Base-by-base conservation (phyloP, 2,888 invertebrate genomes). In the Abrostola tripartita region DNA sequence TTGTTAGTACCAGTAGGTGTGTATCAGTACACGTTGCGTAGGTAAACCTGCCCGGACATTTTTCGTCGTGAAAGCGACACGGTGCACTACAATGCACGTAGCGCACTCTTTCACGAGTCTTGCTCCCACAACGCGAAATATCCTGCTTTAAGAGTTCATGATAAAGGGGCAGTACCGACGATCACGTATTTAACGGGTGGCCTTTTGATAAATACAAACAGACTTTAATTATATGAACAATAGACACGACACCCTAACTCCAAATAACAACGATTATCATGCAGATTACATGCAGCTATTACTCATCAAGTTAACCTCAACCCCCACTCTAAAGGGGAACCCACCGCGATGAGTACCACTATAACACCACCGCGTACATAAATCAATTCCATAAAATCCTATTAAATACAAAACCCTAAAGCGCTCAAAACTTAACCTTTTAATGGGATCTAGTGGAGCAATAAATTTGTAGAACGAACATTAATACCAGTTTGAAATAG, bases 321-420 rank as follows among this genome's bases (percentile, higher is more conserved):
- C 24, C 8, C 44, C 14, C 24, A 24, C 24, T 24, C 24, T 14
- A 47, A 47, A 14, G 7, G 24, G 24, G 24, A 24, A 14, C 44
- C 14, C 2, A 44, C 44, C 5, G 0, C 14, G 14, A 44, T 44
- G 14, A 47, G 14, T 14, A 24, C 44, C 0, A 24, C 12, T 24
- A 47, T 60, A 41, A 44, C 50, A 42, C 38, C 64, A 59, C 51
- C 42, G n/a, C 58, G 41, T 6, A 65, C 49, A 73, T 77, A 77
- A 77, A 78, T 78, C 73, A 76, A 42, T 60, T 67, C 72, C 47
- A 66, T 72, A 76, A 70, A 78, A 77, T 76, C 70, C 72, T 76
- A 69, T 76, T 76, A 71, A 52, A 47, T 61, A 76, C 65, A 68
- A 61, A 77, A 64, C 68, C 76, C 52, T 56, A 62, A 56, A 60